Evolutionary conservation across 1,140 invertebrate genomes (phyloP).

Genomic region (Idris sp.): DNA sequence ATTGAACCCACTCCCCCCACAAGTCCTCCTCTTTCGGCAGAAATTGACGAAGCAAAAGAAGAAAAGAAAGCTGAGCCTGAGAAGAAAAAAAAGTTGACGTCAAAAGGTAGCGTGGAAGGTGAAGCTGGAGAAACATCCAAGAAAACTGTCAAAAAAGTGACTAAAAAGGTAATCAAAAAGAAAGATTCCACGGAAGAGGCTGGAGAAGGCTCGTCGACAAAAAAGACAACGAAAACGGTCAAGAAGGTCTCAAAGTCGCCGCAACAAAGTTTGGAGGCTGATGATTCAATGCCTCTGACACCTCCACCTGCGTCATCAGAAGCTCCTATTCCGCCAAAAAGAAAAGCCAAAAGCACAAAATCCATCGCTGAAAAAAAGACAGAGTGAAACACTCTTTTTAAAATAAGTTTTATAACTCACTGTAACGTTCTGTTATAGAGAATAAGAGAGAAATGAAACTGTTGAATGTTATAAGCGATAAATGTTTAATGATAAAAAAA

Average conservation of each 20-base stretch:
- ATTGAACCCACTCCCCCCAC: constrained; percentile 70
- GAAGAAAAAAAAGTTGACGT: constrained; percentile 37
- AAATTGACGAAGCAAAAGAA: constrained; percentile 6
- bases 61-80: constrained; percentile 21
- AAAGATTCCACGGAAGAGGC: constrained; percentile 57
- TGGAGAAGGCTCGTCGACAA: constrained; percentile 57
- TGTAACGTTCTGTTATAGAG: constrained; percentile 4
- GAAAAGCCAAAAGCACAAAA: constrained; percentile 70
- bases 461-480: constrained; percentile 4
- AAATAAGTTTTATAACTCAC: constrained; percentile 16
- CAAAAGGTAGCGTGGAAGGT: constrained; percentile 43
- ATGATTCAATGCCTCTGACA: constrained; percentile 67
- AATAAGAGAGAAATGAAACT: constrained; percentile 7
- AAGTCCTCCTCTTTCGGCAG: constrained; percentile 63
- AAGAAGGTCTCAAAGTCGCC: constrained; percentile 66
- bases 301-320: constrained; percentile 66
- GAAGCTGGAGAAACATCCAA: constrained; percentile 32
- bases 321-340: constrained; percentile 75
- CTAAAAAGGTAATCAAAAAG: constrained; percentile 70
- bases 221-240: constrained; percentile 60
- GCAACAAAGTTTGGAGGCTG: constrained; percentile 65
- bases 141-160: constrained; percentile 66
- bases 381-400: constrained; percentile 36
- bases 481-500: too few species aligned
- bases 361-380: constrained; percentile 61